A percentile compares a stretch with the other conserved stretches of the same genome.
Evolutionary conservation across 2,888 invertebrate genomes (phyloP).

Genomic region (Mimas tiliae): DNA sequence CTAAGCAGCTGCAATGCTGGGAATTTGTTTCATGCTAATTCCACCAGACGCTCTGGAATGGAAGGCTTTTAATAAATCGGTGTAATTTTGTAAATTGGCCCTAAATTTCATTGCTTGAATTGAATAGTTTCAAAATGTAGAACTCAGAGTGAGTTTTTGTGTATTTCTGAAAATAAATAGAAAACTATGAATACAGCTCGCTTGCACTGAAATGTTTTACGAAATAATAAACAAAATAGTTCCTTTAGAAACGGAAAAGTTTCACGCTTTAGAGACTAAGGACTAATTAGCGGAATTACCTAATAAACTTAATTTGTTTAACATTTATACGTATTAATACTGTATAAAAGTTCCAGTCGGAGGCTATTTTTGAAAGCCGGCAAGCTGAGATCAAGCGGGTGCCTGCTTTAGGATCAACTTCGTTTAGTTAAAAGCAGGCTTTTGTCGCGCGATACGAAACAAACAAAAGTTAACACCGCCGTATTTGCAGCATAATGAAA

Average conservation of each 20-base stretch:
- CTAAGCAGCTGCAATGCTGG: not conserved
- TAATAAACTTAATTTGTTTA: constrained; percentile 30
- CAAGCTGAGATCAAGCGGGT: constrained; percentile 48
- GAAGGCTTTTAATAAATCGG: not conserved
- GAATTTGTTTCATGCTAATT: not conserved
- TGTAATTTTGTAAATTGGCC: not conserved
- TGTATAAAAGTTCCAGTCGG: constrained; percentile 34
- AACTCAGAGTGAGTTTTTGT: not conserved
- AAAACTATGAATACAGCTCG: not conserved
- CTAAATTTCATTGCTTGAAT: not conserved
- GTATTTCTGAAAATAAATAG: constrained; percentile 3
- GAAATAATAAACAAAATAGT: constrained; percentile 9
- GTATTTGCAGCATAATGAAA: constrained; percentile 19
- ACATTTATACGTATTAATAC: constrained; percentile 42
- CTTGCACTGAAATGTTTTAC: constrained; percentile 6
- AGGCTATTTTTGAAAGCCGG: constrained; percentile 52
- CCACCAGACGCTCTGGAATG: not conserved
- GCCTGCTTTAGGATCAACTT: constrained; percentile 60
- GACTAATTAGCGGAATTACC: constrained; percentile 41
- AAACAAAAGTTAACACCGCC: constrained; percentile 53
- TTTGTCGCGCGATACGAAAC: constrained; percentile 51
- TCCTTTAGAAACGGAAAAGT: constrained; percentile 5
- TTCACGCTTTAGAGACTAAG: constrained; percentile 29
- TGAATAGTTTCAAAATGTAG: not conserved
- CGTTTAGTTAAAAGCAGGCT: constrained; percentile 58